These are phyloP conservation scores for Drosophila busckii DNA, from an alignment of 1,140 invertebrate genomes.

Conservation along the genomic window DNA sequence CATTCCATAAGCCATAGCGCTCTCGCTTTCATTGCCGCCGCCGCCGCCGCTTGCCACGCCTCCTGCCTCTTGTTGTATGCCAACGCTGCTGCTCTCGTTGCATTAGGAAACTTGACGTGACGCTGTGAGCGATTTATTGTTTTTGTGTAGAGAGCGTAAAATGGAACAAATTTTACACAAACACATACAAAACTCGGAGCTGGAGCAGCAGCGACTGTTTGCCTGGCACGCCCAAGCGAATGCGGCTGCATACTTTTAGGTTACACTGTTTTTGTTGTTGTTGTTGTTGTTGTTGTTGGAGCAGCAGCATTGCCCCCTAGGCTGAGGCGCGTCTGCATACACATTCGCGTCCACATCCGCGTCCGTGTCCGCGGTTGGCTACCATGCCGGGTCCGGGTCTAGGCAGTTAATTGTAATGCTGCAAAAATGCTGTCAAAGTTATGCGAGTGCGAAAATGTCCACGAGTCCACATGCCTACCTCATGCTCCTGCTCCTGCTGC, in stretches of 20 bases:
- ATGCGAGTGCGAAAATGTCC: conserved; percentile 70
- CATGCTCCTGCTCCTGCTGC: neutral
- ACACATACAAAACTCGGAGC: conserved; percentile 6
- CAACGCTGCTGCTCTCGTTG: conserved; percentile 19
- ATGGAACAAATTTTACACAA: conserved; percentile 62
- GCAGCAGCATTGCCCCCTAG: neutral
- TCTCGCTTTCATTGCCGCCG: neutral
- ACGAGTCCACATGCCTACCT: conserved; percentile 35
- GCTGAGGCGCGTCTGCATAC: neutral
- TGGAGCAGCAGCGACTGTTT: conserved; percentile 1
- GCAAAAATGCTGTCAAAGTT: conserved; percentile 72
- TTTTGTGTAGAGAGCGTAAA: conserved; percentile 72
- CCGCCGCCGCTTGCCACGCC: no score
- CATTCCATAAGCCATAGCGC: conserved; percentile 10
- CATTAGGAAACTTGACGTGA: conserved; percentile 73
- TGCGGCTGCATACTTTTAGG: conserved; percentile 47
- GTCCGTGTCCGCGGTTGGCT: no score
- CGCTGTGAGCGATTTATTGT: conserved; percentile 75
- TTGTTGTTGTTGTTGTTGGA: neutral
- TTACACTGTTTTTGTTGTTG: conserved; percentile 23
- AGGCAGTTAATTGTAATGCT: conserved; percentile 70
- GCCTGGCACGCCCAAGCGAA: conserved; percentile 17
- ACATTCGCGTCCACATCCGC: neutral
- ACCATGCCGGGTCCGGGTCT: neutral
- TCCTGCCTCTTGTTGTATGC: neutral